Conservation (phyloP, 2,113 vertebrate species). For the Corythornis vintsioides region DNA sequence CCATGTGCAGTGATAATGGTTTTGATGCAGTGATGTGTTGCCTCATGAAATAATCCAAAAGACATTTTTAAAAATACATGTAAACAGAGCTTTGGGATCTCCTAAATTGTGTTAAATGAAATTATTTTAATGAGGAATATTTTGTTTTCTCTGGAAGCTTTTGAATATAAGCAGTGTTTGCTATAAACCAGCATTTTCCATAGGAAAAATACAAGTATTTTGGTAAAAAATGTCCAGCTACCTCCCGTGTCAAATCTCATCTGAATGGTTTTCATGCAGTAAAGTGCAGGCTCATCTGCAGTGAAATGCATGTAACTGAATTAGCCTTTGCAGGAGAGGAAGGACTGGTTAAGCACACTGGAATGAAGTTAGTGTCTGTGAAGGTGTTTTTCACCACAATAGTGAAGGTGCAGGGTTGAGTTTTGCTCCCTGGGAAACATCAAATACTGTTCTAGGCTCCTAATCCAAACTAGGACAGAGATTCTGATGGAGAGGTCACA, state of each 20-base stretch:
- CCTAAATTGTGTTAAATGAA: not conserved
- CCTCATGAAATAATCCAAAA: not conserved
- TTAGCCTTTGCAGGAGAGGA: not conserved
- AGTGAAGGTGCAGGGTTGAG: not conserved
- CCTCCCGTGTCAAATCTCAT: not conserved
- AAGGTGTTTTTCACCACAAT: not conserved
- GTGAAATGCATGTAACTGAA: not conserved
- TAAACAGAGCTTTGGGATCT: not conserved
- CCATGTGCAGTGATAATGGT: not conserved
- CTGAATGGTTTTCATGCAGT: not conserved
- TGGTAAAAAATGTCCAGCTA: not conserved
- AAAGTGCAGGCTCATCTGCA: not conserved
- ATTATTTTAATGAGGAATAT: too few relatives aligned
- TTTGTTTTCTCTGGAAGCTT: not conserved
- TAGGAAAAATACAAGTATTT: not conserved
- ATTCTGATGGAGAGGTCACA: not conserved
- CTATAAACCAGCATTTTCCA: not conserved
- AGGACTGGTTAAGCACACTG: not conserved
- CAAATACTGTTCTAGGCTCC: not conserved
- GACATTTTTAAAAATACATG: not conserved
- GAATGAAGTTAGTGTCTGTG: not conserved
- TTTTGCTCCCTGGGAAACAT: not conserved
- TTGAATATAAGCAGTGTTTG: not conserved
- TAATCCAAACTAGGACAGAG: not conserved
- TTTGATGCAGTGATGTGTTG: fast-evolving